These are phyloP conservation scores for Pogonus chalceus DNA, from an alignment of 1,140 invertebrate species.

Conservation along the genomic window DNA sequence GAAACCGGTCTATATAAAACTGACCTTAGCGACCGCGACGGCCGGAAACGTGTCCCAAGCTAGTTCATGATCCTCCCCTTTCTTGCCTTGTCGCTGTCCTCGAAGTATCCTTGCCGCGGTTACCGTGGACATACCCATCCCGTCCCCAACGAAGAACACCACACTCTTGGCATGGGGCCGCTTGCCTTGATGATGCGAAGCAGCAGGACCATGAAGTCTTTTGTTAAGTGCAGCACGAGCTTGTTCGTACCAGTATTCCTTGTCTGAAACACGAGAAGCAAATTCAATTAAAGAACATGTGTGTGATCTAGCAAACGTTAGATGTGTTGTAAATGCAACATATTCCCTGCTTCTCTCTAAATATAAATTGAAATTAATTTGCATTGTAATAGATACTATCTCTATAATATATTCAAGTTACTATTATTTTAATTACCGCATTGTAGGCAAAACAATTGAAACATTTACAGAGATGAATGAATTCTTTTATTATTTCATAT, in stretches of 20 bases:
- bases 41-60: constrained; percentile 59
- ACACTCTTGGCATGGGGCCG: constrained; percentile 47
- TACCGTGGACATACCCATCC: constrained; percentile 60
- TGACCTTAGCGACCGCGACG: constrained; percentile 54
- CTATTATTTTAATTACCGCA: no score
- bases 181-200: constrained; percentile 37
- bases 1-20: no score
- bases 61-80: constrained; percentile 51
- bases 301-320: no score
- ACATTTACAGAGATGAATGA: no score
- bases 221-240: constrained; percentile 53
- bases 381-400: no score
- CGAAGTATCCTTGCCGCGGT: constrained; percentile 56
- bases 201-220: constrained; percentile 34
- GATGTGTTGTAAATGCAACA: no score
- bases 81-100: constrained; percentile 32
- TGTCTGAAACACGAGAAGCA: constrained; percentile 24
- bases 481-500: no score
- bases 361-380: no score
- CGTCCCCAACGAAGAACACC: constrained; percentile 56
- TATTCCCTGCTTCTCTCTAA: no score
- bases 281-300: constrained; percentile 1
- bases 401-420: no score
- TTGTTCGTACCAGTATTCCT: constrained; percentile 44
- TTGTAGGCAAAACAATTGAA: no score